Conservation (phyloP, 1,140 invertebrate genomes). For the Teleogryllus occipitalis region DNA sequence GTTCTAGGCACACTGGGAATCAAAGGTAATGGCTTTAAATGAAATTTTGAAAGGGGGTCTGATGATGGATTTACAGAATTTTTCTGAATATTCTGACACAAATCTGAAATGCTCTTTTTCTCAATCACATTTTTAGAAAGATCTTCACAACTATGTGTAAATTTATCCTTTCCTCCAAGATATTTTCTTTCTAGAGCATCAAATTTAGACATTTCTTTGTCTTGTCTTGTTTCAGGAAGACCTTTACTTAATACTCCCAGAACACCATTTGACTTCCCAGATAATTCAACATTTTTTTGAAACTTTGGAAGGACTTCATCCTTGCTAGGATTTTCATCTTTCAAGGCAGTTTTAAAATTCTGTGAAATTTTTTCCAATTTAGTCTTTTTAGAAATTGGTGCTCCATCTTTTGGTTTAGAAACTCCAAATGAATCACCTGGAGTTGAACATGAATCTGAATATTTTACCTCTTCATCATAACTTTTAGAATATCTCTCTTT, state of each 20-base stretch:
- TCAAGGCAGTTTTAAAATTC: not conserved
- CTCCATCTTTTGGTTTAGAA: not conserved
- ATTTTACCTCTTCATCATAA: not conserved
- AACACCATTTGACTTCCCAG: not conserved
- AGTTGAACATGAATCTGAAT: not conserved
- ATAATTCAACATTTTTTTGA: not conserved
- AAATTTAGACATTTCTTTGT: not conserved
- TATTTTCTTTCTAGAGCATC: not conserved
- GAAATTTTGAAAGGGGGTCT: not conserved
- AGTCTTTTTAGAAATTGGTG: not conserved
- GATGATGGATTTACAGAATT: not conserved
- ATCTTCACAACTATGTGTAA: too few relatives aligned
- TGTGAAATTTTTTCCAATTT: not conserved
- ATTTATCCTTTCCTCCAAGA: not conserved
- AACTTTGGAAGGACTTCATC: not conserved
- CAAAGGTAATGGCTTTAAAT: not conserved
- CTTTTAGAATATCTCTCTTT: not conserved
- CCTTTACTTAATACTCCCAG: not conserved
- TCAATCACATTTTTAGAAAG: too few relatives aligned
- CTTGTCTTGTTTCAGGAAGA: not conserved
- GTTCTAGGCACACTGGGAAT: not conserved
- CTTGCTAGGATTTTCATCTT: not conserved
- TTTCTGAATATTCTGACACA: too few relatives aligned
- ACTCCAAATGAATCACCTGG: not conserved
- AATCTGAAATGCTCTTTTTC: too few relatives aligned